Evolutionary conservation across 2,888 invertebrate genomes (phyloP).

Genomic region (Leptinotarsa rubiginosa): DNA sequence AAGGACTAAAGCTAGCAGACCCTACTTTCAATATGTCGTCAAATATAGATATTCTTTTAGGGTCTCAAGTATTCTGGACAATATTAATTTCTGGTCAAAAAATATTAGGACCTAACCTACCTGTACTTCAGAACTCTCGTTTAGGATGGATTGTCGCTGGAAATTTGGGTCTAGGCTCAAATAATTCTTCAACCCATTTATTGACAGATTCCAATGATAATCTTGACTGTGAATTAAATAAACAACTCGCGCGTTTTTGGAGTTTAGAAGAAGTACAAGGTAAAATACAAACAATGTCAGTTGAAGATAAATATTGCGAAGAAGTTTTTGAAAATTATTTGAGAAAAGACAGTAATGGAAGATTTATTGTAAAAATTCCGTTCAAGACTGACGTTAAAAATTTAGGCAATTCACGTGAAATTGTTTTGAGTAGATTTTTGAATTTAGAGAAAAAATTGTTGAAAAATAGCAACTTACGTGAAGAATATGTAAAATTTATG

Average conservation of each 20-base stretch:
- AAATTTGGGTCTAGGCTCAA: background rate
- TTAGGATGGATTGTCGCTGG: conserved; percentile 13
- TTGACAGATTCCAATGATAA: background rate
- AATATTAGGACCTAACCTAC: background rate
- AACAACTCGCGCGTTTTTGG: too few species aligned
- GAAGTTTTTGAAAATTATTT: conserved; percentile 12
- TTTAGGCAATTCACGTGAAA: background rate
- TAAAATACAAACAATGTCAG: background rate
- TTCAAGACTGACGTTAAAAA: too few species aligned
- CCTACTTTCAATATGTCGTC: conserved; percentile 20
- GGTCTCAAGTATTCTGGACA: conserved; percentile 16
- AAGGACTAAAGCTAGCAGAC: conserved; percentile 9
- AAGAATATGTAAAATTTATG: too few species aligned
- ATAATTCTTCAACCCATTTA: background rate
- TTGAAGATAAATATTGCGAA: conserved; percentile 17
- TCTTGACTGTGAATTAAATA: too few species aligned
- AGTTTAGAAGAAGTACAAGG: too few species aligned
- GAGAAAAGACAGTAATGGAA: background rate
- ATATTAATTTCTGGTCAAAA: background rate
- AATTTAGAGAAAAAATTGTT: conserved; percentile 11
- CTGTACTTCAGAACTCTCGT: background rate
- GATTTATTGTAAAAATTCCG: too few species aligned
- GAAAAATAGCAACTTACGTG: too few species aligned
- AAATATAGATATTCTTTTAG: conserved; percentile 3
- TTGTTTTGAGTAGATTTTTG: background rate